phyloP scores from a whole-genome alignment of 2,797 vertebrate species.

The Odontamblyopus lacepedii region DNA sequence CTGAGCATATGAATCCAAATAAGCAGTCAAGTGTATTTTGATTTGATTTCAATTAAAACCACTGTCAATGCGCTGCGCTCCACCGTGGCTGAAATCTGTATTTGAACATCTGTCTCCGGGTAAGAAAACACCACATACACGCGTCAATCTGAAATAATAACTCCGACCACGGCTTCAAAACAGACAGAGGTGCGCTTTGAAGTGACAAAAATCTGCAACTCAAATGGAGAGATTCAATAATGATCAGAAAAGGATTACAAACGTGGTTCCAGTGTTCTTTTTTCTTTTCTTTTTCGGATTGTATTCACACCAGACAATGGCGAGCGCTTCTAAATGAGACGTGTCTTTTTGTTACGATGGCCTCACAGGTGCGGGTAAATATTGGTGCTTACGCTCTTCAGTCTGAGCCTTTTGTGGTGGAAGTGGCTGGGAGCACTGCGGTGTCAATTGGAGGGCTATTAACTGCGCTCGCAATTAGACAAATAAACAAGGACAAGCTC shows the following conservation, averaged over 20 bases:
- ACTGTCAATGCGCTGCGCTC: background rate
- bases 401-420: slow-evolving; percentile 19
- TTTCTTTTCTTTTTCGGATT: background rate
- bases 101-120: slow-evolving; percentile 12
- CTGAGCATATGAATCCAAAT: background rate
- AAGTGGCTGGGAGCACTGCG: slow-evolving; percentile 49
- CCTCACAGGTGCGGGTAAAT: slow-evolving; percentile 32
- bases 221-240: slow-evolving; percentile 16
- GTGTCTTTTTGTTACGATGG: background rate
- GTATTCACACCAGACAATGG: background rate
- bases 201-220: slow-evolving; percentile 13
- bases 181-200: slow-evolving; percentile 24
- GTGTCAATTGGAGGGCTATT: slow-evolving; percentile 54
- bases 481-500: slow-evolving; percentile 60
- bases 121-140: slow-evolving; percentile 1
- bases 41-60: slow-evolving; percentile 1
- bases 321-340: background rate
- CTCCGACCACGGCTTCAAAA: slow-evolving; percentile 29
- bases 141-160: slow-evolving; percentile 21
- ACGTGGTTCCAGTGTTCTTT: background rate
- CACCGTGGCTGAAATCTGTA: background rate
- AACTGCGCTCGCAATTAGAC: slow-evolving; percentile 67
- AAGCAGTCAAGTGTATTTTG: background rate
- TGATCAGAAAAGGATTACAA: slow-evolving; percentile 1
- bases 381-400: slow-evolving; percentile 28